Evolutionary conservation across 2,113 vertebrate genomes (phyloP), one percentile per base, ranked within the genome.

Genomic region (Oryzias melastigma): DNA sequence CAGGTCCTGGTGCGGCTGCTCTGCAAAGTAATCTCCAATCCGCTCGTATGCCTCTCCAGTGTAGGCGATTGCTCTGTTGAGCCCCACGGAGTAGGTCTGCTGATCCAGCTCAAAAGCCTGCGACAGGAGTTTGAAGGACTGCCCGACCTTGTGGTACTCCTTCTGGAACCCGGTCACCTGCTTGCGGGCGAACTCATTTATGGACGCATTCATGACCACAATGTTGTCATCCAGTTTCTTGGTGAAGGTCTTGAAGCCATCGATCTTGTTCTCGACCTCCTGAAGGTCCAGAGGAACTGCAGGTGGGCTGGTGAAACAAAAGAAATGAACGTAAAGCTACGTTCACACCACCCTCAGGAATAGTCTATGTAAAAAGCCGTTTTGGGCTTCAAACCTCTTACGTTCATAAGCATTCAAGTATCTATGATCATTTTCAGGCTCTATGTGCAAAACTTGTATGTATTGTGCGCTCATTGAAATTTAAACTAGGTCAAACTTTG

Each of bases 91-190:
- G 82, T 94, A 97, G 27, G 86, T 72, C 86, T 98, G 95, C 89
- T 98, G 96, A 92, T 99, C 97, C 85, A 98, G 73, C 81, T 98
- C 96, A 48, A 98, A 99, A 0, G 96, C 93, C 78, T 98, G 97
- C 10, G 92, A 91, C 43, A 99, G 91, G 22, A 94, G 89, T 27
- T 88, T 93, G 67, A 98, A 96, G 55, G 96, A 94, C 84, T 96
- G 95, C 45, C 97, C 97, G 19, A 99, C 95, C 65, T 96, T 97
- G 89, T 97, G 95, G 73, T 98, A 98, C 75, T 99, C 97, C 86
- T 98, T 98, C 86, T 95, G 96, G 87, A 98, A 99, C 12, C 95
- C 96, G 0, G 93, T 91, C 20, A 94, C 93, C 81, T 99, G 97
- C 68, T 98, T 98, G 68, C 96, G 94, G 1, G 94, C 95, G 4